Base-by-base conservation (phyloP, 2,888 invertebrate genomes). In the Andricus quercusramuli region DNA sequence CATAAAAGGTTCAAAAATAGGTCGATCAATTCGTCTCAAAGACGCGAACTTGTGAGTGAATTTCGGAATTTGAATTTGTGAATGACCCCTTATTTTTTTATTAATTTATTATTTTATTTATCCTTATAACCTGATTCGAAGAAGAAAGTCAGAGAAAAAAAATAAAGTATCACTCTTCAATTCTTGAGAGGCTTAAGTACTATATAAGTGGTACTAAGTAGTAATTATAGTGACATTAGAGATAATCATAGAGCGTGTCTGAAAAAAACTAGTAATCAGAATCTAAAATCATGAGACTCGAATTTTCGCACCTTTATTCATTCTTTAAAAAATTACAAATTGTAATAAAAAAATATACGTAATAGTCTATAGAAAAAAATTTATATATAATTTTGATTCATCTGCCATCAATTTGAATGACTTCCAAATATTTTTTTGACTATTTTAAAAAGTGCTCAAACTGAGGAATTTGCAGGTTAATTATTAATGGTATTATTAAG, bases 211-310 rank as follows among this genome's bases (percentile, higher is more conserved):
- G 25, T 20, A 29, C 11, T 29, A 29, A 70, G 70, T n/a, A 70
- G 29, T 51, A 70, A 70, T 70, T 70, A 70, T 51, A 70, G 47
- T 70, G 70, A 29, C 29, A 70, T 70, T 70, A 32, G 51, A 29
- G 51, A 70, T 70, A 44, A 70, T 70, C 32, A 70, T 47, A 70
- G 20, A 51, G 47, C n/a, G 29, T 70, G 17, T 32, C 9, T 51
- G 70, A 47, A 51, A 51, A 51, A 51, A 47, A 70, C 15, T 25
- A 15, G 25, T 25, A 62, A 62, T 62, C 25, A 62, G 25, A 29
- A 62, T 62, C 22, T 25, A 6, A 22, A 25, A 62, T 15, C 15
- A 25, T 62, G 62, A 62, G 62, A 62, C 13, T 25, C 15, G 15
- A 15, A 62, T 62, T n/a, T 62, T 62, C 25, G 15, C 29, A 13